Evolutionary conservation across 2,113 vertebrate species (phyloP).

Genomic region (Varanus komodoensis): DNA sequence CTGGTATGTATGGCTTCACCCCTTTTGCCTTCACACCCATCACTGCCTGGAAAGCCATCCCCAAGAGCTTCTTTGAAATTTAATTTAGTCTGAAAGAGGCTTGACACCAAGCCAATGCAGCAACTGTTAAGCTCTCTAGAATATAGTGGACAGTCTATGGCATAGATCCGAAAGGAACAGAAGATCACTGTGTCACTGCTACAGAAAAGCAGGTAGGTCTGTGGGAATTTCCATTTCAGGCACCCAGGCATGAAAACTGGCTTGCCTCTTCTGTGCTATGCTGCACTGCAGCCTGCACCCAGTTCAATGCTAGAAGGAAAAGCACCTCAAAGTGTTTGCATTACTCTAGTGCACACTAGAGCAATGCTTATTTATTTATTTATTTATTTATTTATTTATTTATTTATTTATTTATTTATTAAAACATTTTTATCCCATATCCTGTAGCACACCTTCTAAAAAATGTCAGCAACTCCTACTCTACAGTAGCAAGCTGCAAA

Average conservation of each 20-base stretch:
- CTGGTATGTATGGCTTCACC: too few relatives aligned
- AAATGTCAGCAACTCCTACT: not conserved
- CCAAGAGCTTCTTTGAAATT: too few relatives aligned
- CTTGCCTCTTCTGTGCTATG: not conserved
- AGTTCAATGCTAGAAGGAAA: not conserved
- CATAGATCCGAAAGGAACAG: not conserved
- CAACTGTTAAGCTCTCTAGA: not conserved
- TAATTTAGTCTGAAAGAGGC: too few relatives aligned
- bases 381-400: too few relatives aligned
- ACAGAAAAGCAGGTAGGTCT: not conserved
- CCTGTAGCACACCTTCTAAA: not conserved
- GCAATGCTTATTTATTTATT: not conserved
- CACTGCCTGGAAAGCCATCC: too few relatives aligned
- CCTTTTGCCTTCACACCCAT: too few relatives aligned
- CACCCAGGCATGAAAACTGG: not conserved
- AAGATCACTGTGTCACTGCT: not conserved
- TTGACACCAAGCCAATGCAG: not conserved
- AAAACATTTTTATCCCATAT: too few relatives aligned
- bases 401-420: too few relatives aligned
- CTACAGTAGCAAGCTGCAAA: not conserved
- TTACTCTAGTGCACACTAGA: not conserved
- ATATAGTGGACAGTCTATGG: not conserved
- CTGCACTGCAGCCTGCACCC: not conserved
- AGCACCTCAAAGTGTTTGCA: not conserved
- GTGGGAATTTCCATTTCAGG: not conserved